phyloP scores from a whole-genome alignment of 64 coral and sea anemone species.

The Catalaphyllia jardinei region DNA sequence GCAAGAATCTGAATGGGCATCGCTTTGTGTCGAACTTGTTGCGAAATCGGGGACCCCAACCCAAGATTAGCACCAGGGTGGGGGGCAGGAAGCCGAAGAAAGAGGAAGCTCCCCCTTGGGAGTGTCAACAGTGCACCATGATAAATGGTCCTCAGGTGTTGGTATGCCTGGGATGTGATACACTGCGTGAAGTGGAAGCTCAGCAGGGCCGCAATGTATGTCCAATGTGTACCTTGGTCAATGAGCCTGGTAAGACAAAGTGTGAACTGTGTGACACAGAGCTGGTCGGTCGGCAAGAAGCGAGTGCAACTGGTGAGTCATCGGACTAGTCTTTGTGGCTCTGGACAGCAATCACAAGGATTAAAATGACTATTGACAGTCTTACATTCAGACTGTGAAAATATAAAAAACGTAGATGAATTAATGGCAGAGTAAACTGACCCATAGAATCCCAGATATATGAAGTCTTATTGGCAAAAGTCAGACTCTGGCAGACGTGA shows the following conservation, averaged over 20 bases:
- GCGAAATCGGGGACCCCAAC: background rate
- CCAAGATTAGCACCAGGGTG: no score
- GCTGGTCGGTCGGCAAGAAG: conserved; percentile 19
- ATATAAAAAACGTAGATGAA: no score
- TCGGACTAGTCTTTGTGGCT: background rate
- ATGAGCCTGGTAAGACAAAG: conserved; percentile 85
- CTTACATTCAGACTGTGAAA: no score
- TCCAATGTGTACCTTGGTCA: conserved; percentile 89
- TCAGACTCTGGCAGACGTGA: no score
- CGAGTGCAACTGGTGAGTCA: background rate
- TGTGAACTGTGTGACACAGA: conserved; percentile 83
- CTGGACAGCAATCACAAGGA: background rate
- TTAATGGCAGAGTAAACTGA: no score
- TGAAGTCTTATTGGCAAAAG: no score
- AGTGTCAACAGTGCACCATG: conserved; percentile 88
- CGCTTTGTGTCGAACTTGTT: conserved; percentile 5
- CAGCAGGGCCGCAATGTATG: conserved; percentile 60
- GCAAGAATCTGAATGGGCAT: conserved; percentile 58
- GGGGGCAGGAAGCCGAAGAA: background rate
- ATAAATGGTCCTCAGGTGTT: conserved; percentile 63
- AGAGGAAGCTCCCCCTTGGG: conserved; percentile 46
- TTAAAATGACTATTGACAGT: no score
- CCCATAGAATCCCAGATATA: no score
- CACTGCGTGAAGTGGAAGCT: conserved; percentile 64
- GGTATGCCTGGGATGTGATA: conserved; percentile 81